Evolutionary conservation across 1,140 invertebrate species (phyloP), one percentile per base, ranked within the genome.

Genomic region (Cepaea nemoralis): DNA sequence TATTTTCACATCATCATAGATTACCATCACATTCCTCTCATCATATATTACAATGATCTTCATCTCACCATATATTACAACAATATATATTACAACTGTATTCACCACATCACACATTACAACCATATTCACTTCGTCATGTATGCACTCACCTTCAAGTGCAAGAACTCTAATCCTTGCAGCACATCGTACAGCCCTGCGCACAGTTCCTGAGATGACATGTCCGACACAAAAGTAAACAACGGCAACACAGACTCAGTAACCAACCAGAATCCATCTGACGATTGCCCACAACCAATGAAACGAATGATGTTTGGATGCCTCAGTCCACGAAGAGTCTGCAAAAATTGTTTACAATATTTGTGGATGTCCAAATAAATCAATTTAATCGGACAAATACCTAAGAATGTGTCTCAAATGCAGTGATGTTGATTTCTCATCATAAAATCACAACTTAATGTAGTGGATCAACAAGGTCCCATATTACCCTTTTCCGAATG

Each of bases 181-280:
- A 90, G 71, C 5, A 89, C 70, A 71, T 85, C 86, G 69, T 86
- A 82, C 24, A 90, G 80, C 5, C 89, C 89, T 67, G 85, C 85
- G 81, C 83, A 86, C 27, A 89, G 83, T 66, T 90, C 89, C 6
- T 80, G 45, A 16, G 86, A 73, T 50, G 83, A 83, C 66, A 90
- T 66, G 19, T 82, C 63, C 22, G 81, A 40, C 19, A 89, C 35
- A 1, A 85, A 59, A 8, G 31, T 31, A 35, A 85, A 83, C 39
- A 90, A 83, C n/a, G 88, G 88, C 16, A 80, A 45, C 24, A 87
- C 89, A 67, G 78, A 85, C 75, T 90, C 88, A 69, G 89, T 90
- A 0, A 88, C 83, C 24, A 90, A 78, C n/a, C 83, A 81, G 74
- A 74, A 50, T n/a, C 85, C 85, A 48, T 84, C 82, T 0, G 84